Evolutionary conservation across 1,140 invertebrate species (phyloP), one percentile per base, ranked within the genome.

Genomic region (Lordiphosa collinella): DNA sequence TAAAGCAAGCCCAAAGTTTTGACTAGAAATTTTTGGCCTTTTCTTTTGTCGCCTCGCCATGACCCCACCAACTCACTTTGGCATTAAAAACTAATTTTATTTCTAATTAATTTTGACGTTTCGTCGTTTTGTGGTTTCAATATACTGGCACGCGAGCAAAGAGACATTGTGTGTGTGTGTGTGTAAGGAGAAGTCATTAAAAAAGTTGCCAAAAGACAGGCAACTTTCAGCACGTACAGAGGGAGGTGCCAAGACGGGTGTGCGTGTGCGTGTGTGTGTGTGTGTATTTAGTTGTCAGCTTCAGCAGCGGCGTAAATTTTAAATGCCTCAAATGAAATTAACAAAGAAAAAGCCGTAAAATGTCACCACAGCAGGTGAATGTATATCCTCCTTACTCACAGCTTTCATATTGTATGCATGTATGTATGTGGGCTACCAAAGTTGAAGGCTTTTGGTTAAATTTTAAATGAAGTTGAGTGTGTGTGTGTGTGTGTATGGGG

Each of bases 51-150:
- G 10, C 61, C 53, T 70, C 51, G 32, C 36, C 54, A 60, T 41
- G 40, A 51, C 13, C 34, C 41, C 49, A 62, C 56, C 36, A 61
- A 40, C 51, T 56, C 12, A 72, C 68, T 71, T 56, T 80, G 61
- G 70, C 71, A 80, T 82, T 80, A 80, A 80, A 80, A 80, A 80
- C 76, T 80, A 80, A 80, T 80, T 80, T 82, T 80, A 80, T 80
- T 80, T 80, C 76, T 82, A 82, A 82, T 82, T 82, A 82, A 82
- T 82, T 82, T 82, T 82, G 76, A 82, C 76, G 78, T 82, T 78
- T 82, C 71, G 76, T 82, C 76, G 76, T 84, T 82, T 25, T 82
- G 76, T 62, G 76, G 76, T 84, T 82, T 82, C 82, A 82, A 82
- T 82, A 82, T 82, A 76, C 78, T 69, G 61, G 76, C 76, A 76